Percentiles rank a stretch among this genome's conserved stretches.
phyloP scores from a whole-genome alignment of 2,888 invertebrate species.

The Epsilonema sp. region DNA sequence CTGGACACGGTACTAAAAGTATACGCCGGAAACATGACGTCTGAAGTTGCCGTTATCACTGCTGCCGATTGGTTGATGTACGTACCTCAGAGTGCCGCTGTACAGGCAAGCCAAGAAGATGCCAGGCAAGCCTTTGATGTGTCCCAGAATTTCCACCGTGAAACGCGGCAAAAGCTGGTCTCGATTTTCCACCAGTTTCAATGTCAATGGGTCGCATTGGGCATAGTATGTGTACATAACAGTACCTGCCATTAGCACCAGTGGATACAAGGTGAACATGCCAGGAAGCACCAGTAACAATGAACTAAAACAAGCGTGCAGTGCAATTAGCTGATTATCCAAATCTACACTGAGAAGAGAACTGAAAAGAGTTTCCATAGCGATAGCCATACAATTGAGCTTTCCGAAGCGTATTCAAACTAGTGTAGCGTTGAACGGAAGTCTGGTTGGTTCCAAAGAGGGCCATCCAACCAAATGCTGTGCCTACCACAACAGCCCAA shows the following conservation, averaged over 20 bases:
- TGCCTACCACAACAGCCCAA: conserved; percentile 8
- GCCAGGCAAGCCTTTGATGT: conserved; percentile 6
- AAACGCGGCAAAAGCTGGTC: conserved; percentile 11
- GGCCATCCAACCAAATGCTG: conserved; percentile 5
- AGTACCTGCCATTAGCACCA: conserved; percentile 3
- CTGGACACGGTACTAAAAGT: conserved; percentile 10
- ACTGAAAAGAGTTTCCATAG: no score
- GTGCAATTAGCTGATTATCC: not conserved
- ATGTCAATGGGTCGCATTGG: conserved; percentile 10
- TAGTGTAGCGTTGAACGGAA: conserved; percentile 7
- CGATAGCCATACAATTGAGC: conserved; percentile 7
- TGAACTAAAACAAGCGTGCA: conserved; percentile 1
- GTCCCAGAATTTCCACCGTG: conserved; percentile 4
- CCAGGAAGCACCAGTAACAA: conserved; percentile 5
- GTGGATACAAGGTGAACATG: conserved; percentile 17
- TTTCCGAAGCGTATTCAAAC: conserved; percentile 4
- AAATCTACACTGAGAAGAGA: not conserved
- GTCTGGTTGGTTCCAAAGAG: conserved; percentile 9
- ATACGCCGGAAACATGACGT: not conserved
- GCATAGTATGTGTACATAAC: conserved; percentile 7
- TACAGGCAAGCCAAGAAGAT: conserved; percentile 10
- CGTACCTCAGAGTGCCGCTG: conserved; percentile 10
- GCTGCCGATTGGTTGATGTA: no score
- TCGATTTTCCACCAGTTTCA: conserved; percentile 13
- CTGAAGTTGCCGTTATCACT: not conserved